Percentiles rank a stretch among this genome's conserved stretches.
Evolutionary conservation across 2,888 invertebrate genomes (phyloP).

Genomic region (Phytoseiulus persimilis): DNA sequence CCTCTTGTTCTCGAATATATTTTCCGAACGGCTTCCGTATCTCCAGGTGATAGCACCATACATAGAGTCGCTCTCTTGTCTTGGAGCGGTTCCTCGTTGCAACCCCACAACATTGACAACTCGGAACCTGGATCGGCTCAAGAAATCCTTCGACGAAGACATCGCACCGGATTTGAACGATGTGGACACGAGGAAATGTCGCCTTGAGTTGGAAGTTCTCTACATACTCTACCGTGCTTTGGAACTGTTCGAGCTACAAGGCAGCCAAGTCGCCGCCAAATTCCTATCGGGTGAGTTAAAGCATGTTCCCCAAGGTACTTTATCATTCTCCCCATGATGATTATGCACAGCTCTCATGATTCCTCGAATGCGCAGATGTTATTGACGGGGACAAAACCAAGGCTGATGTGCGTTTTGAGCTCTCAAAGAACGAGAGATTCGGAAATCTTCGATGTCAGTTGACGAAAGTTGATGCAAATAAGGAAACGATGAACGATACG

Average conservation of each 20-base stretch:
- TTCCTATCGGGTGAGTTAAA: not conserved
- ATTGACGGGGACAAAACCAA: not conserved
- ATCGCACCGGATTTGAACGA: conserved; percentile 14
- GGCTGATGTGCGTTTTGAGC: not conserved
- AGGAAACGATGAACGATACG: not conserved
- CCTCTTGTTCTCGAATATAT: not conserved
- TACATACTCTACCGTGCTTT: not conserved
- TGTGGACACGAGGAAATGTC: not conserved
- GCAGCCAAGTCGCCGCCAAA: not conserved
- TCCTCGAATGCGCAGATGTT: not conserved
- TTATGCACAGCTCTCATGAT: too few species aligned
- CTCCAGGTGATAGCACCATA: conserved; percentile 20
- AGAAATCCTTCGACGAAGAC: conserved; percentile 21
- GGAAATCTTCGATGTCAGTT: not conserved
- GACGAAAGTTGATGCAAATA: not conserved
- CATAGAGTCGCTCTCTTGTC: not conserved
- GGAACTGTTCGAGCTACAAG: conserved; percentile 7
- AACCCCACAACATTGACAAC: conserved; percentile 12
- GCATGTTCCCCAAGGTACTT: not conserved
- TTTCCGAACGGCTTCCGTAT: not conserved
- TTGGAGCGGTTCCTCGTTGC: conserved; percentile 9
- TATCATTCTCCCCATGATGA: too few species aligned
- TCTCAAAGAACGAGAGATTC: not conserved
- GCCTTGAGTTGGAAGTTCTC: not conserved
- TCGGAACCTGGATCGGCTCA: conserved; percentile 14